Percentiles rank a stretch among this genome's conserved stretches.
Conservation (phyloP, 1,140 invertebrate species). For the Magallana gigas region DNA sequence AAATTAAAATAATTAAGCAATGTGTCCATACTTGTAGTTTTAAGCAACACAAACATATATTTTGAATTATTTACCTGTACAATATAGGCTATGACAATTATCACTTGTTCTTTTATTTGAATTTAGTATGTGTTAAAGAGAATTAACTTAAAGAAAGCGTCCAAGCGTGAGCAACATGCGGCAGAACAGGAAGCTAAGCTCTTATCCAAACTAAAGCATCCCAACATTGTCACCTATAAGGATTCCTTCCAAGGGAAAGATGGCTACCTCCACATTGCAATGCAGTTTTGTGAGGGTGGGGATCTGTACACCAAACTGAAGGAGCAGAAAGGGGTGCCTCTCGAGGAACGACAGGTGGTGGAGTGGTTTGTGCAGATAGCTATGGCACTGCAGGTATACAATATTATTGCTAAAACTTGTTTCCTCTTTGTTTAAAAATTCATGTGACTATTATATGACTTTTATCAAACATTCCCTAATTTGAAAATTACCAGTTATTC, state of each 20-base stretch:
- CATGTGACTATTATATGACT: too few species aligned
- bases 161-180: constrained; percentile 78
- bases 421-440: background rate
- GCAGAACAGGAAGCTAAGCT: constrained; percentile 81
- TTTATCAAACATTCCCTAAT: too few species aligned
- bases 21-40: too few species aligned
- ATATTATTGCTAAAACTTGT: background rate
- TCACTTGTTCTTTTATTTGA: background rate
- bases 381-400: constrained; percentile 80
- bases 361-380: constrained; percentile 83
- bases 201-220: constrained; percentile 81
- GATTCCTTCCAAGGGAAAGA: constrained; percentile 80
- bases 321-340: constrained; percentile 77
- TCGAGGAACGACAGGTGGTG: constrained; percentile 80
- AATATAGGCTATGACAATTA: too few species aligned
- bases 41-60: too few species aligned
- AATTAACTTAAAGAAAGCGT: constrained; percentile 79
- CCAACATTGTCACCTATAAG: constrained; percentile 82
- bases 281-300: constrained; percentile 82
- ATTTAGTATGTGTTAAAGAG: constrained; percentile 81
- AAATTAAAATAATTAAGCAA: too few species aligned
- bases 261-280: constrained; percentile 81
- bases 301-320: constrained; percentile 81
- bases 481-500: too few species aligned
- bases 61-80: too few species aligned